Base-by-base conservation (phyloP, 2,797 vertebrate genomes). In the Lemur catta region DNA sequence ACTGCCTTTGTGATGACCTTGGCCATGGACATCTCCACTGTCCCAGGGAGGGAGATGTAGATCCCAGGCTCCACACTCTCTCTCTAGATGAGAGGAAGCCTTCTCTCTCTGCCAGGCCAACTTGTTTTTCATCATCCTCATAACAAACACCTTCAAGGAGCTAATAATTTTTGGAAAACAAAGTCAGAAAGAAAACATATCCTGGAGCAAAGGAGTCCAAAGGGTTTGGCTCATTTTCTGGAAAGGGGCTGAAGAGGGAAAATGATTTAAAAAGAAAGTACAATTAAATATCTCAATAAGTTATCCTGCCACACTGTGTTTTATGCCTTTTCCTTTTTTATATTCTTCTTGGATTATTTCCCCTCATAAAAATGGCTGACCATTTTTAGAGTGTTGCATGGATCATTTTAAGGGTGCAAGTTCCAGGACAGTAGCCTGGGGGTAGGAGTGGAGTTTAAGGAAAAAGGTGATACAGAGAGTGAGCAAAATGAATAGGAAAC, bases 211-310 rank as follows among this genome's bases (percentile, higher is more conserved):
- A 76, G 18, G 28, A 85, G 10, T 41, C 11, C 9, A 46, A 93
- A 87, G 20, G 6, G 24, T 35, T 52, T 72, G 26, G 6, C 4
- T 84, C 2, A 65, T 89, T 95, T 96, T 87, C 43, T 96, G 71
- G 22, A 78, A 80, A 50, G 43, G 13, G 6, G 2, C 48, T 78
- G 2, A 89, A 72, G 30, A 69, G 9, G 46, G 88, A 92, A 86
- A 76, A 71, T 85, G 74, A 84, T 84, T 94, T 86, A 38, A 93
- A n/a, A 89, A 67, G 75, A 80, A 93, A 93, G 22, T 11, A 50
- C 5, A 24, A 41, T 87, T 92, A 80, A 80, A 30, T 86, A 76
- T 84, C 46, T 89, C 43, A 94, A 76, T 28, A 94, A 93, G 85
- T 57, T 75, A 72, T 78, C 38, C 12, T 57, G 22, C 18, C 33